Evolutionary conservation across 1,140 invertebrate genomes (phyloP), one percentile per base, ranked within the genome.

Genomic region (Zaprionus taronus): DNA sequence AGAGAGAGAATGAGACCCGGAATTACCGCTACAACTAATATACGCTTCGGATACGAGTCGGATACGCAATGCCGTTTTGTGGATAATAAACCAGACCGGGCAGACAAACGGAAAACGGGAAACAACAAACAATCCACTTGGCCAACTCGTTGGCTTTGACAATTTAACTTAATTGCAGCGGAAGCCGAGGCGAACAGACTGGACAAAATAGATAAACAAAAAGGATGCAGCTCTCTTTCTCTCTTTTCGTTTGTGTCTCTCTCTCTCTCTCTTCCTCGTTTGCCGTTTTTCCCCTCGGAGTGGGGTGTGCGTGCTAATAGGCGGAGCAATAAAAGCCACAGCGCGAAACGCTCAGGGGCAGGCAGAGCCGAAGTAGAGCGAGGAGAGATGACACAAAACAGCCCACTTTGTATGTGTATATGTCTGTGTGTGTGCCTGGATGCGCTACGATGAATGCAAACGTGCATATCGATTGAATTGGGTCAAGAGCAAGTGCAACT

Each of bases 81-180:
- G 87, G 74, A 73, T 89, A 81, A 79, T 85, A 60, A 74, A 77
- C 71, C 20, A 53, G 58, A 41, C 55, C 28, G 47, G 17, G 20
- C 36, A 38, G 31, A 36, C 57, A 41, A 60, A 65, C 41, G n/a
- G 15, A 24, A 44, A 53, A 41, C 31, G 31, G 31, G 31, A 34
- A 34, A 34, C 69, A 57, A 71, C 17, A 68, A 69, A 74, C 77
- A 64, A 72, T 67, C 77, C 85, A 89, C 85, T 87, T 87, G 84
- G 83, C 78, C 81, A 83, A 84, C 81, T 80, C 76, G 80, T 87
- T 87, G 80, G 72, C 83, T 74, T 80, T 80, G 85, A 81, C 74
- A 79, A 83, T 84, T 89, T 90, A 68, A 73, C 85, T 84, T 90
- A 89, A 89, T 89, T 89, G 84, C 85, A 84, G 75, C 62, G 81